Percentiles rank a stretch among this genome's conserved stretches.
phyloP scores from a whole-genome alignment of 53 echinoderm and acorn worm species.

The Stichopus horrens region DNA sequence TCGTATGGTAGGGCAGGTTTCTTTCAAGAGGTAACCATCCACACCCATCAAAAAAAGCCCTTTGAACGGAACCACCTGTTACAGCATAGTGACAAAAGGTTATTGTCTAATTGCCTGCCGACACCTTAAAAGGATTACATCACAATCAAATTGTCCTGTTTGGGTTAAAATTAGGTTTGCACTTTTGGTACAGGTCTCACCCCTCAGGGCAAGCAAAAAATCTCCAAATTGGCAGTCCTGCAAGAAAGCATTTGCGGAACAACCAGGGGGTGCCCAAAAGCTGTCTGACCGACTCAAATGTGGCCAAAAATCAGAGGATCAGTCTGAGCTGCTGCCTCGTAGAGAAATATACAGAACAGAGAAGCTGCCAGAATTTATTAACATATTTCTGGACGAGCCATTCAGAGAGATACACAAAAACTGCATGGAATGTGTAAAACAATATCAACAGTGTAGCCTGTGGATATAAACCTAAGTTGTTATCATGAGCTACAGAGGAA shows the following conservation, averaged over 20 bases:
- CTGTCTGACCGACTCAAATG: neutral
- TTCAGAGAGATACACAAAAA: neutral
- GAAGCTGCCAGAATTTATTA: neutral
- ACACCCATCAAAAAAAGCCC: neutral
- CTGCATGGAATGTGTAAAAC: neutral
- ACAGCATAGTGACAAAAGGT: neutral
- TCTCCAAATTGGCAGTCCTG: neutral
- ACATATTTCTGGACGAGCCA: neutral
- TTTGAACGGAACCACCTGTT: neutral
- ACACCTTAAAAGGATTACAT: neutral
- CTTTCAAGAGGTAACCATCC: no score
- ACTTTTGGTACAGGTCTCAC: neutral
- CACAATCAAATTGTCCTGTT: neutral
- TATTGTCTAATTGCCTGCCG: neutral
- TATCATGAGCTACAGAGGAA: neutral
- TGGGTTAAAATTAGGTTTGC: neutral
- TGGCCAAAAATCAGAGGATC: no score
- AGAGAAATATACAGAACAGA: neutral
- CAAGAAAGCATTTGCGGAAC: neutral
- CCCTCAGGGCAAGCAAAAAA: neutral
- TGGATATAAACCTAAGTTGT: conserved; percentile 30
- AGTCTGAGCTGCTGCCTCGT: no score
- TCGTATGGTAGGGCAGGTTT: no score
- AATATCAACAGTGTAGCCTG: neutral
- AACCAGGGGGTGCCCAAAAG: neutral